phyloP scores from a whole-genome alignment of 2,888 invertebrate genomes.

The Flabesymbios commensalis region DNA sequence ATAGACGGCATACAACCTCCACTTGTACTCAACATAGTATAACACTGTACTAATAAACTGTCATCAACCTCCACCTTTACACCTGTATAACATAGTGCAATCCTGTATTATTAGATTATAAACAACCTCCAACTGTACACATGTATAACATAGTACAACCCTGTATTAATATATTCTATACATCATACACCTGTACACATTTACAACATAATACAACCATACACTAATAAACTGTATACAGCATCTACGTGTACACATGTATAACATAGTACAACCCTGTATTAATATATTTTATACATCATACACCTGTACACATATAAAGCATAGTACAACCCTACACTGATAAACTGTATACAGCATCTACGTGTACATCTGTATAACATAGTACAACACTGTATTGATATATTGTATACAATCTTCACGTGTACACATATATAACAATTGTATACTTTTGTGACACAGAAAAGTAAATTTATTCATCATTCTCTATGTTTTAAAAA shows the following conservation, averaged over 20 bases:
- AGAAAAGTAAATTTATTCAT: too few species aligned
- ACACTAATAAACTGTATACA: too few species aligned
- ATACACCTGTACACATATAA: too few species aligned
- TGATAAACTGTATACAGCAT: conserved; percentile 55
- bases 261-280: too few species aligned
- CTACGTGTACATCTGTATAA: conserved; percentile 57
- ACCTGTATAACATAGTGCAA: background rate
- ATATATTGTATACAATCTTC: background rate
- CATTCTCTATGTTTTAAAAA: too few species aligned
- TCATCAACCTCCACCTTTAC: too few species aligned
- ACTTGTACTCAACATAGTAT: conserved; percentile 49
- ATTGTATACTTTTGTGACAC: too few species aligned
- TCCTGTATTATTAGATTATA: conserved; percentile 45
- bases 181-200: too few species aligned
- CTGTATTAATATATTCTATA: too few species aligned
- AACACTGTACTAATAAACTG: conserved; percentile 33
- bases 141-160: conserved; percentile 36
- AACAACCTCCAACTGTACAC: conserved; percentile 60
- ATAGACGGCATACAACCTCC: conserved; percentile 57
- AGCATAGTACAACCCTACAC: too few species aligned
- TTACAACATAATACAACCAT: background rate
- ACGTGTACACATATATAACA: background rate
- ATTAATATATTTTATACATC: too few species aligned
- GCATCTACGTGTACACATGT: too few species aligned
- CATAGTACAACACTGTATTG: conserved; percentile 26